phyloP scores from a whole-genome alignment of 1,140 invertebrate species.

The Asbolus verrucosus region DNA sequence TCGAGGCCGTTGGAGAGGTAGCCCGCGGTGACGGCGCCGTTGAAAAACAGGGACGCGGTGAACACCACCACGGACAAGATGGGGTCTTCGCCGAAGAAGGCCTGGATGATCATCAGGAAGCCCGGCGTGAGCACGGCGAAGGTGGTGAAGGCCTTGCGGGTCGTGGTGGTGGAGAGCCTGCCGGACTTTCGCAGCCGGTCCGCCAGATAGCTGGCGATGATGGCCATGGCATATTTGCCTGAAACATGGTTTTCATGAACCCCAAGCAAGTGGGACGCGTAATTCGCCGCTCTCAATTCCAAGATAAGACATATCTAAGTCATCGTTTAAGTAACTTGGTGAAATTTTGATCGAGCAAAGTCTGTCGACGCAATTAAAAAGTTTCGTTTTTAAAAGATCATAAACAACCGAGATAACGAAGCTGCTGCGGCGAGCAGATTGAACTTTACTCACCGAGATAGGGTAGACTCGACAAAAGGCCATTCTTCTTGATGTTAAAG shows the following conservation, averaged over 20 bases:
- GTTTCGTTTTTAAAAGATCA: slow-evolving; percentile 29
- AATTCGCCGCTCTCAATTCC: no score
- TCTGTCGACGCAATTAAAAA: no score
- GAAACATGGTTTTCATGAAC: no score
- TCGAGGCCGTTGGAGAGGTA: slow-evolving; percentile 91
- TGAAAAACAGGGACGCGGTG: slow-evolving; percentile 82
- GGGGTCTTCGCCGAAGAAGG: slow-evolving; percentile 77
- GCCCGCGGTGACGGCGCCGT: slow-evolving; percentile 87
- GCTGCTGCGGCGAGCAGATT: no score
- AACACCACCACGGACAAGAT: slow-evolving; percentile 79
- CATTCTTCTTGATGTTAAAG: slow-evolving; percentile 88
- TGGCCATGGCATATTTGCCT: slow-evolving; percentile 86
- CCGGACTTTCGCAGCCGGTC: slow-evolving; percentile 75
- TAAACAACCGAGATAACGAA: no score
- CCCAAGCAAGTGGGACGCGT: no score
- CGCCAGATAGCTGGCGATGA: slow-evolving; percentile 76
- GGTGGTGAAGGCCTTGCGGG: slow-evolving; percentile 76
- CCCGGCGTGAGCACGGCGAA: slow-evolving; percentile 74
- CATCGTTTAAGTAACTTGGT: no score
- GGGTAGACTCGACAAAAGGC: slow-evolving; percentile 87
- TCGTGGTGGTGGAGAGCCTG: slow-evolving; percentile 76
- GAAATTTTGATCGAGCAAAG: no score
- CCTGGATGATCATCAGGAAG: slow-evolving; percentile 77
- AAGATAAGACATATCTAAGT: no score
- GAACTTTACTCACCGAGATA: slow-evolving; percentile 75